phyloP scores from a whole-genome alignment of 2,113 vertebrate genomes.

The Trogon melanurus region DNA sequence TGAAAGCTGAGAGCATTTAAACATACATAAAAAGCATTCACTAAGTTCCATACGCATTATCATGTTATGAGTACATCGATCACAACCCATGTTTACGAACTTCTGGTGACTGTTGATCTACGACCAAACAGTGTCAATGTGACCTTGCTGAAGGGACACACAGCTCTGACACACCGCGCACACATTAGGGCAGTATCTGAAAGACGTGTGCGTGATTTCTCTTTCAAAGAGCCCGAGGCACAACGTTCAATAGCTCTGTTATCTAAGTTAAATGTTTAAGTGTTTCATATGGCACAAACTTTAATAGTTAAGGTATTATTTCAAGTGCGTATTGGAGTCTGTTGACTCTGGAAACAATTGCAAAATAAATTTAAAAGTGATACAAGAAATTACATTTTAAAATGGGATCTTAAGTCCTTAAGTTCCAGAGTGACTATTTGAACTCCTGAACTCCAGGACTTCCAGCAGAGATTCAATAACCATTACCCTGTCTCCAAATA shows the following conservation, averaged over 20 bases:
- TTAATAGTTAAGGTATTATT: not conserved
- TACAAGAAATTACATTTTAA: not conserved
- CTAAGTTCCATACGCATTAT: not conserved
- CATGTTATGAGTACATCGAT: fast-evolving
- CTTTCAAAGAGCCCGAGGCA: not conserved
- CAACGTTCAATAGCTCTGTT: not conserved
- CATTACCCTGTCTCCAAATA: not conserved
- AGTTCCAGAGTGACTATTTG: not conserved
- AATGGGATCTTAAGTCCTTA: not conserved
- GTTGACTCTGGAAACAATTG: not conserved
- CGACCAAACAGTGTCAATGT: not conserved
- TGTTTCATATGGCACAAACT: not conserved
- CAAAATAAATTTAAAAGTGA: not conserved
- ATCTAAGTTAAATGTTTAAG: conserved; percentile 11
- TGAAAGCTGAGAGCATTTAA: not conserved
- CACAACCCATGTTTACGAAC: not conserved
- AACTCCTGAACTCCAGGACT: not conserved
- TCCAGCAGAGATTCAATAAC: not conserved
- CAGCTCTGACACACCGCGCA: not conserved
- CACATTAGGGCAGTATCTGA: not conserved
- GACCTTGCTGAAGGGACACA: not conserved
- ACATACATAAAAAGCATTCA: not conserved
- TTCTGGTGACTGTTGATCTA: not conserved
- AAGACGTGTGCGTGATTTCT: not conserved
- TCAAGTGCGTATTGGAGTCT: not conserved